phyloP scores from a whole-genome alignment of 2,113 vertebrate genomes.

The Pelusios castaneus region DNA sequence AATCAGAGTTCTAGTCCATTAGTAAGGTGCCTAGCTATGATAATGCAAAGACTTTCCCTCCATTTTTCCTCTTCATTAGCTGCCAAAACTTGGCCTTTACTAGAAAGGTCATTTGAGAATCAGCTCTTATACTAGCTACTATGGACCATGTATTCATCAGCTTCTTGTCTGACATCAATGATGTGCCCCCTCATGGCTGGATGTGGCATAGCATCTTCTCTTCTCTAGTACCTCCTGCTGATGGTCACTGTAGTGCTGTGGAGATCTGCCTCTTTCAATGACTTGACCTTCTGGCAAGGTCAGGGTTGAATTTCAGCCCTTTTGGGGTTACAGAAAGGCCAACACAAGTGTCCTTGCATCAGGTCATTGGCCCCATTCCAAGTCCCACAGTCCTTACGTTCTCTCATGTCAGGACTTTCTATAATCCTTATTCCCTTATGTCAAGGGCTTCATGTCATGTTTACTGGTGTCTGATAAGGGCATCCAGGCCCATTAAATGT shows the following conservation, averaged over 20 bases:
- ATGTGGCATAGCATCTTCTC: background rate
- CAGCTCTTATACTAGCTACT: background rate
- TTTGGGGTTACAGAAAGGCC: background rate
- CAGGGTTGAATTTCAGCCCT: background rate
- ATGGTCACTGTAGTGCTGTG: background rate
- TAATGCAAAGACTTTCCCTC: conserved; percentile 4
- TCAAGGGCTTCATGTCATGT: background rate
- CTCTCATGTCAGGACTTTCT: background rate
- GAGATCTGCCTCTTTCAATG: background rate
- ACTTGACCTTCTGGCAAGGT: background rate
- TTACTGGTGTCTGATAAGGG: background rate
- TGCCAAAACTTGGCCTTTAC: conserved; percentile 42
- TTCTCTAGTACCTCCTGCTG: background rate
- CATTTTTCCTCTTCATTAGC: conserved; percentile 61
- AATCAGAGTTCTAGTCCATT: fast-evolving
- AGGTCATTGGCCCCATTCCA: background rate
- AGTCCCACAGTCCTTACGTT: background rate
- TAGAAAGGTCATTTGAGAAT: conserved; percentile 1
- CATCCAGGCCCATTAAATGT: background rate
- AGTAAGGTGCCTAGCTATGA: background rate
- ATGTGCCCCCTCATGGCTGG: background rate
- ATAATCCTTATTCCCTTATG: background rate
- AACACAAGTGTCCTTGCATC: background rate
- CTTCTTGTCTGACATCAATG: background rate
- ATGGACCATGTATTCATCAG: background rate